Evolutionary conservation across 2,113 vertebrate genomes (phyloP).

Genomic region (Paramisgurnus dabryanus): DNA sequence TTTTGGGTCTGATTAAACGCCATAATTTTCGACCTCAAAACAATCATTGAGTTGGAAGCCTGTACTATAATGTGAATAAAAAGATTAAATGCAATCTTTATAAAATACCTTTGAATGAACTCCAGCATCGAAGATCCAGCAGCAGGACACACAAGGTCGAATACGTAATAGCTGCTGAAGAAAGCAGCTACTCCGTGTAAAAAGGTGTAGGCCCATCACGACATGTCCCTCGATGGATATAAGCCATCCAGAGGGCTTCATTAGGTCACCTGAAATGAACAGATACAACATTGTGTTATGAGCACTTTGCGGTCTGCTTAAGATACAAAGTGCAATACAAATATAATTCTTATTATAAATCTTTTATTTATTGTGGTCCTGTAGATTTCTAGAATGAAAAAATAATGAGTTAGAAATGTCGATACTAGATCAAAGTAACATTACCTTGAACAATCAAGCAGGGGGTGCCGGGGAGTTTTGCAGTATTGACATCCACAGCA

Average conservation of each 20-base stretch:
- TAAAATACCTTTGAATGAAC: slow-evolving; percentile 5
- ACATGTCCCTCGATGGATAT: neutral
- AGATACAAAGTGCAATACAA: neutral
- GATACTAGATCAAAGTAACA: slow-evolving; percentile 20
- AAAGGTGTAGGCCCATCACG: slow-evolving; percentile 2
- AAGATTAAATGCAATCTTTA: slow-evolving; percentile 7
- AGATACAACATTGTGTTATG: slow-evolving; percentile 2
- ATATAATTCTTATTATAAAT: neutral
- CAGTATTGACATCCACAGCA: slow-evolving; percentile 15
- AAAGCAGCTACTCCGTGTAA: slow-evolving; percentile 12
- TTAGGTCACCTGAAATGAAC: slow-evolving; percentile 11
- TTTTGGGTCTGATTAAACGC: too few relatives aligned
- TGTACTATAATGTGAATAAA: neutral
- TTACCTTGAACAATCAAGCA: slow-evolving; percentile 40
- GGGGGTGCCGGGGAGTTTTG: slow-evolving; percentile 32
- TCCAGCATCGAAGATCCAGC: neutral
- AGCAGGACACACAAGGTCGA: neutral
- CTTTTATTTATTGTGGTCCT: slow-evolving; percentile 11
- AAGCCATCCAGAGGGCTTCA: slow-evolving; percentile 14
- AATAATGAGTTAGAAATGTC: neutral
- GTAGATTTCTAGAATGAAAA: slow-evolving; percentile 10
- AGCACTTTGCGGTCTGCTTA: slow-evolving; percentile 12
- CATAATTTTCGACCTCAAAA: neutral
- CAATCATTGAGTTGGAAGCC: neutral
- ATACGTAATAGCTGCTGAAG: slow-evolving; percentile 3